These are phyloP conservation scores for Corella eumyota DNA, from an alignment of 23 tunicate species.

Conservation along the genomic window DNA sequence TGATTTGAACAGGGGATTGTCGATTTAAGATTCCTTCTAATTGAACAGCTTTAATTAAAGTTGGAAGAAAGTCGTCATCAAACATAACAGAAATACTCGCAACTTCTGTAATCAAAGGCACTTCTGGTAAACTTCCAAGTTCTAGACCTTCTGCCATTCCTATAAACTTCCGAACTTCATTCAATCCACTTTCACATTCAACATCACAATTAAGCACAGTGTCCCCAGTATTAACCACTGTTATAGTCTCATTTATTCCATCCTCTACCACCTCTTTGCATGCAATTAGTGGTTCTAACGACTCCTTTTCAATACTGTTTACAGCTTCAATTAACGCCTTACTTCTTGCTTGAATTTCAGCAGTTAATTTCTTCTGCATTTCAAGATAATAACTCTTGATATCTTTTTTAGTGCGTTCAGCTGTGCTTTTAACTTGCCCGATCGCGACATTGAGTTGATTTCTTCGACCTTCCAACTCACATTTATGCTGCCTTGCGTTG, in stretches of 20 bases:
- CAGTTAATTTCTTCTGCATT: slow-evolving; percentile 27
- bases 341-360: slow-evolving; percentile 20
- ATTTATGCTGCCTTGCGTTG: slow-evolving; percentile 80
- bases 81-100: slow-evolving; percentile 46
- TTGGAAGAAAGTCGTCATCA: slow-evolving; percentile 26
- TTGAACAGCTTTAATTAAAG: slow-evolving; percentile 11
- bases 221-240: slow-evolving; percentile 62
- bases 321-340: slow-evolving; percentile 22
- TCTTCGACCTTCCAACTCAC: slow-evolving; percentile 69
- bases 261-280: slow-evolving; percentile 51
- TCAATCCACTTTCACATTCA: slow-evolving; percentile 12
- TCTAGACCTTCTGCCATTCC: slow-evolving; percentile 33
- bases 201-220: slow-evolving; percentile 42
- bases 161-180: slow-evolving; percentile 49
- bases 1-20: slow-evolving; percentile 73
- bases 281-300: slow-evolving; percentile 60
- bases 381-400: slow-evolving; percentile 32
- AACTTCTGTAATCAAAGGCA: slow-evolving; percentile 66
- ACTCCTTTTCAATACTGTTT: slow-evolving; percentile 29
- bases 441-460: slow-evolving; percentile 43
- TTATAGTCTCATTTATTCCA: slow-evolving; percentile 60
- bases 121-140: slow-evolving; percentile 79
- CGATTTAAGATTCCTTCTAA: slow-evolving; percentile 14
- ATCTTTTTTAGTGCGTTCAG: slow-evolving; percentile 33
- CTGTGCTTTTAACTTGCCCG: slow-evolving; percentile 48